Conservation (phyloP, 2,113 vertebrate genomes). For the Crotalus tigris region DNA sequence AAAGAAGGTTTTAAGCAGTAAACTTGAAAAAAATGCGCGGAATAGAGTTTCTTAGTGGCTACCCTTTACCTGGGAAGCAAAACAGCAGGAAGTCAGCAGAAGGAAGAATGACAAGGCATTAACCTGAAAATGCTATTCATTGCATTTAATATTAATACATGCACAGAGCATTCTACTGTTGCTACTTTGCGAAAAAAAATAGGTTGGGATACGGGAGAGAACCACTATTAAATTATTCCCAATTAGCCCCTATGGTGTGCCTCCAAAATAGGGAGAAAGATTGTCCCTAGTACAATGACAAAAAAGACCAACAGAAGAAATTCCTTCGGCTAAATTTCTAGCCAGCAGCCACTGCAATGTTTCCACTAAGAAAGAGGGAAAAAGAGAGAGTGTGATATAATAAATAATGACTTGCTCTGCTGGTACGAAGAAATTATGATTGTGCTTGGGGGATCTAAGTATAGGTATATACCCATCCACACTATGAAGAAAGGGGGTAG, state of each 20-base stretch:
- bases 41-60: conserved; percentile 41
- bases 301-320: conserved; percentile 71
- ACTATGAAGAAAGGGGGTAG: conserved; percentile 26
- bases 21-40: neutral
- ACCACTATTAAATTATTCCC: conserved; percentile 66
- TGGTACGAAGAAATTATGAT: conserved; percentile 73
- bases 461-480: conserved; percentile 59
- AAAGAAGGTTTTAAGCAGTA: neutral
- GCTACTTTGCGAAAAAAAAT: conserved; percentile 61
- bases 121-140: conserved; percentile 60
- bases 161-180: conserved; percentile 50
- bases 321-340: conserved; percentile 77
- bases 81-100: conserved; percentile 30
- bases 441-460: conserved; percentile 69
- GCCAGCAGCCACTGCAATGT: conserved; percentile 67
- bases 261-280: conserved; percentile 61
- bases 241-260: conserved; percentile 73
- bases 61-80: conserved; percentile 54
- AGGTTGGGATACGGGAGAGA: conserved; percentile 63
- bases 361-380: conserved; percentile 71
- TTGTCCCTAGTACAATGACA: conserved; percentile 76
- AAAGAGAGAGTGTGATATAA: conserved; percentile 70
- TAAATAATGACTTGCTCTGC: conserved; percentile 73
- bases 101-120: conserved; percentile 64
- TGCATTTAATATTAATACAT: conserved; percentile 49